phyloP scores from a whole-genome alignment of 2,797 vertebrate genomes.

The Gallinago nigripennis region DNA sequence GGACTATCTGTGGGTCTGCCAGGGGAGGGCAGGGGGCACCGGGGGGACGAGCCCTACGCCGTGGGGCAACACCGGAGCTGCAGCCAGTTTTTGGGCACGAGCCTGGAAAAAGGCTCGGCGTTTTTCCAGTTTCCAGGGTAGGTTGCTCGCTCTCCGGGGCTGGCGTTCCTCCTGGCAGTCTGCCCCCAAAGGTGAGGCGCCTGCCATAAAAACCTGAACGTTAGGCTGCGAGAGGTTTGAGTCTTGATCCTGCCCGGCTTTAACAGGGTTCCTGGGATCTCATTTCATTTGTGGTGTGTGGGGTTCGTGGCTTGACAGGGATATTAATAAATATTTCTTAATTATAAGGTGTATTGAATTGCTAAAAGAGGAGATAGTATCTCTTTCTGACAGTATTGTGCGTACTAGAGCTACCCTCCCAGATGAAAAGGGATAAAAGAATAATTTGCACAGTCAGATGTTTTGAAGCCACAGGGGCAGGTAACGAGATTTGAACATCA shows the following conservation, averaged over 20 bases:
- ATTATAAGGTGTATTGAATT: constrained; percentile 41
- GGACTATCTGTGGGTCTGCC: background rate
- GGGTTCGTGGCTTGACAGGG: background rate
- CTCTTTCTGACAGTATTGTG: background rate
- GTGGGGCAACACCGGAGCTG: background rate
- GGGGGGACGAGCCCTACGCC: background rate
- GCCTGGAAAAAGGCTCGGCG: fast-evolving
- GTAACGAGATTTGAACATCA: constrained; percentile 35
- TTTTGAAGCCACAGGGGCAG: constrained; percentile 36
- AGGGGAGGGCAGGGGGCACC: background rate
- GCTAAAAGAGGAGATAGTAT: background rate
- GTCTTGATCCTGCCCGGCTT: background rate
- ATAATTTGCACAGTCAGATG: constrained; percentile 50
- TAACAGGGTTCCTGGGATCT: background rate
- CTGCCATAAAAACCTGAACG: background rate
- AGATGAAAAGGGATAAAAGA: constrained; percentile 6
- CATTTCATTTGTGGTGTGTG: background rate
- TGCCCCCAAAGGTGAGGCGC: background rate
- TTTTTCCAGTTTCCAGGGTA: background rate
- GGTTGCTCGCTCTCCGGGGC: background rate
- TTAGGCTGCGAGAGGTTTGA: background rate
- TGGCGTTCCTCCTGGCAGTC: background rate
- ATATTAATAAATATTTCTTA: constrained; percentile 61
- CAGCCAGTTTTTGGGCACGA: background rate
- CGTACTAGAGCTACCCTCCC: background rate